Evolutionary conservation across 2,797 vertebrate species (phyloP).

Genomic region (Xerus rutilus): DNA sequence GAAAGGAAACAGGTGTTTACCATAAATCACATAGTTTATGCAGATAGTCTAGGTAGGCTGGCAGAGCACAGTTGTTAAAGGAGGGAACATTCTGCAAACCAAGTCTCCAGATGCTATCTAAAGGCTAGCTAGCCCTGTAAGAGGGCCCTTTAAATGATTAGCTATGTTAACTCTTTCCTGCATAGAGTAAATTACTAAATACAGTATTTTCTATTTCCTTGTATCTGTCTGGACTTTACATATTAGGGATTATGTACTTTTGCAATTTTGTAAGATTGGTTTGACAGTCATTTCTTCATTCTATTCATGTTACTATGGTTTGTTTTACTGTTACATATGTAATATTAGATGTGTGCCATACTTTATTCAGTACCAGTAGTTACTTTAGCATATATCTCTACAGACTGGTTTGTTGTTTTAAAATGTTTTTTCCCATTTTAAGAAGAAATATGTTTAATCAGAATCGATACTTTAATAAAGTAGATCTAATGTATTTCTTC

Average conservation of each 20-base stretch:
- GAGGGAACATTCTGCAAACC: not conserved
- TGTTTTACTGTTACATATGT: conserved; percentile 4
- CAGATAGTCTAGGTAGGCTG: not conserved
- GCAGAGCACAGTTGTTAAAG: not conserved
- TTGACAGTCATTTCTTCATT: too few species aligned
- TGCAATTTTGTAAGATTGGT: not conserved
- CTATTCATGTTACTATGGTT: not conserved
- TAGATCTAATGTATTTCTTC: conserved; percentile 37
- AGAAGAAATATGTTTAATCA: conserved; percentile 33
- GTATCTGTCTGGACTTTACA: not conserved
- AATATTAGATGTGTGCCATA: not conserved
- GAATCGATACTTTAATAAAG: conserved; percentile 45
- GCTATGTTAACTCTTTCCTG: not conserved
- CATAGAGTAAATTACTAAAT: not conserved
- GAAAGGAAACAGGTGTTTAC: not conserved
- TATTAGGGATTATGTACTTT: not conserved
- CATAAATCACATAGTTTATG: conserved; percentile 1
- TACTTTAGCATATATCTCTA: not conserved
- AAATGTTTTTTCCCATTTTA: not conserved
- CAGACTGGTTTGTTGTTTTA: conserved; percentile 26
- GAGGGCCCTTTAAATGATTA: not conserved
- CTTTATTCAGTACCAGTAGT: not conserved
- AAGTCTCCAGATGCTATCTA: not conserved
- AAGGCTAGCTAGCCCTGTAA: not conserved
- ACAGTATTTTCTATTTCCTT: not conserved